Evolutionary conservation across 2,113 vertebrate genomes (phyloP).

Genomic region (Telmatochromis brachygnathus): DNA sequence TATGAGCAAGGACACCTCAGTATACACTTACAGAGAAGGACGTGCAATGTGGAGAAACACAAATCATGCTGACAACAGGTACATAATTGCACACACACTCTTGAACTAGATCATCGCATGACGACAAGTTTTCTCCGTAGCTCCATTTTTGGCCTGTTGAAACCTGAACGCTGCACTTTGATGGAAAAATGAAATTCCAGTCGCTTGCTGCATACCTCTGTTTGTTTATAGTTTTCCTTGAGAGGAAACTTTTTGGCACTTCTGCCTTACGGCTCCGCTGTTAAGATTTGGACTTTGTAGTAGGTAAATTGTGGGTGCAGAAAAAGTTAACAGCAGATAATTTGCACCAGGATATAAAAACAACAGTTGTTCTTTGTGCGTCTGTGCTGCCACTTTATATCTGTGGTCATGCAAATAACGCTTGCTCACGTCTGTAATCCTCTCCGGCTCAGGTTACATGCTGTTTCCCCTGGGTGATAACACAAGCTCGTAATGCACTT

Average conservation of each 20-base stretch:
- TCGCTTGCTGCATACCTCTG: neutral
- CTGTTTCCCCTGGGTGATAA: neutral
- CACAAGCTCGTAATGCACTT: conserved; percentile 31
- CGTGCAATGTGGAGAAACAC: neutral
- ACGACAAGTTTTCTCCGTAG: neutral
- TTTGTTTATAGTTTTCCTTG: neutral
- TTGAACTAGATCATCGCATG: neutral
- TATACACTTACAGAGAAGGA: conserved; percentile 14
- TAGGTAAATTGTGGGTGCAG: neutral
- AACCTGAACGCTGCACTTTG: neutral
- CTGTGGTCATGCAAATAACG: neutral
- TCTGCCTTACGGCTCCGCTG: neutral
- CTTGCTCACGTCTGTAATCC: neutral
- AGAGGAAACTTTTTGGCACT: neutral
- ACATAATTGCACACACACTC: neutral
- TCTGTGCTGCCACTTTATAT: neutral
- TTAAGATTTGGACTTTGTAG: neutral
- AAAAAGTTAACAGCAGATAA: neutral
- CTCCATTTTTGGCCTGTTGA: neutral
- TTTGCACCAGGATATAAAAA: neutral
- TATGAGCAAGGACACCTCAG: neutral
- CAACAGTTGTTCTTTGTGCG: neutral
- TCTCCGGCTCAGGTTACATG: conserved; percentile 10
- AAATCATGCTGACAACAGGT: neutral
- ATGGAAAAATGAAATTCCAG: neutral